A percentile compares a stretch with the other conserved stretches of the same genome.
Conservation (phyloP, 2,113 vertebrate species). For the Esox niger region DNA sequence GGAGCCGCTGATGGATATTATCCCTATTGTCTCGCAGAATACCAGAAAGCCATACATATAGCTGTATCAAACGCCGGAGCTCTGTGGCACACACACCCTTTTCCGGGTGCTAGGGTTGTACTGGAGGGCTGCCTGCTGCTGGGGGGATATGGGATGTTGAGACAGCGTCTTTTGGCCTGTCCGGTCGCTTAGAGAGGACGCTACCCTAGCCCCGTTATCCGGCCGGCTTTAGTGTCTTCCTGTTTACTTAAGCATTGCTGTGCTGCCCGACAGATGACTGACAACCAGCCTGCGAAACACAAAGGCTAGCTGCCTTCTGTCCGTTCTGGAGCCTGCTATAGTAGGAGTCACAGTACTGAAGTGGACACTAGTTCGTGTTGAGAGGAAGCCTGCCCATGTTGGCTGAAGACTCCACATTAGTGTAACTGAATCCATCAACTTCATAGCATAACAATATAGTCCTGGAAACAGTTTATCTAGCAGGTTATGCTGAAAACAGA, state of each 20-base stretch:
- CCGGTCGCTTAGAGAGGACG: neutral
- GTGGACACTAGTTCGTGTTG: neutral
- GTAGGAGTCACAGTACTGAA: neutral
- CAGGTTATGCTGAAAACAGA: too few relatives aligned
- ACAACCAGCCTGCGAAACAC: neutral
- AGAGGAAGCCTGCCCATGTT: neutral
- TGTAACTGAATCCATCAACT: too few relatives aligned
- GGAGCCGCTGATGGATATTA: neutral
- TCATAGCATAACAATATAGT: too few relatives aligned
- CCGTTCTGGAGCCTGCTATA: neutral
- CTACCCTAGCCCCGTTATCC: neutral
- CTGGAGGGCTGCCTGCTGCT: slow-evolving; percentile 2
- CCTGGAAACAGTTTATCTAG: too few relatives aligned
- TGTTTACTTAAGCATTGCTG: slow-evolving; percentile 40
- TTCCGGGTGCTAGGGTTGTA: slow-evolving; percentile 36
- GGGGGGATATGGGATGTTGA: slow-evolving; percentile 10
- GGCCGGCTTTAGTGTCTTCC: slow-evolving; percentile 34
- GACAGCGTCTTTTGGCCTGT: slow-evolving; percentile 8
- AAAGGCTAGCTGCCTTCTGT: neutral
- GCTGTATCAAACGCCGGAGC: too few relatives aligned
- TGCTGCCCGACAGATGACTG: slow-evolving; percentile 3
- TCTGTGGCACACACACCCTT: slow-evolving; percentile 26
- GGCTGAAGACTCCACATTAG: neutral
- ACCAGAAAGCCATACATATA: neutral
- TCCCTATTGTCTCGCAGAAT: neutral